Percentiles rank a stretch among this genome's conserved stretches.
These are phyloP conservation scores for Meteorus sp. DNA, from an alignment of 1,140 invertebrate genomes.

Conservation along the genomic window DNA sequence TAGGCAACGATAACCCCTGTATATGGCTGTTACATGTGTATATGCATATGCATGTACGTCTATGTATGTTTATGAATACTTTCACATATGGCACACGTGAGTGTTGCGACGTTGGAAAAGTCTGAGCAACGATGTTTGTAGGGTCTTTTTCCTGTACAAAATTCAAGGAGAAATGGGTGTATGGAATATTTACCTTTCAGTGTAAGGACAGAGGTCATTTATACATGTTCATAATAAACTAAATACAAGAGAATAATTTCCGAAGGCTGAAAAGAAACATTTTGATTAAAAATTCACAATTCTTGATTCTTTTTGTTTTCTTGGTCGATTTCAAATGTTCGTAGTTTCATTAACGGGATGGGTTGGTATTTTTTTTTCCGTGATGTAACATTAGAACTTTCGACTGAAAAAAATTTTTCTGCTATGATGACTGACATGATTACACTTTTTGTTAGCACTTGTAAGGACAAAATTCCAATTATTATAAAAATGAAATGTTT, in stretches of 20 bases:
- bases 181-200: background rate
- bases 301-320: background rate
- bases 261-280: no score
- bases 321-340: no score
- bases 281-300: background rate
- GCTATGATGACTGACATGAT: no score
- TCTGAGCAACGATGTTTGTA: background rate
- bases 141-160: background rate
- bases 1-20: slow-evolving; percentile 23
- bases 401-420: no score
- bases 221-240: background rate
- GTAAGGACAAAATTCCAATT: no score
- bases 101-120: slow-evolving; percentile 3
- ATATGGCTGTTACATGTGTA: slow-evolving; percentile 10
- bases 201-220: background rate
- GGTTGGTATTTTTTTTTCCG: no score
- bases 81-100: no score
- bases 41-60: background rate
- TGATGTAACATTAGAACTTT: no score
- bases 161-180: background rate
- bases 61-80: no score
- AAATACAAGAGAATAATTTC: background rate
- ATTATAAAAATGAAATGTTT: no score
- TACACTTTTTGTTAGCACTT: no score
- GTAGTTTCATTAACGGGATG: no score